Conservation (phyloP, 2,888 invertebrate species). For the Apeira syringaria region DNA sequence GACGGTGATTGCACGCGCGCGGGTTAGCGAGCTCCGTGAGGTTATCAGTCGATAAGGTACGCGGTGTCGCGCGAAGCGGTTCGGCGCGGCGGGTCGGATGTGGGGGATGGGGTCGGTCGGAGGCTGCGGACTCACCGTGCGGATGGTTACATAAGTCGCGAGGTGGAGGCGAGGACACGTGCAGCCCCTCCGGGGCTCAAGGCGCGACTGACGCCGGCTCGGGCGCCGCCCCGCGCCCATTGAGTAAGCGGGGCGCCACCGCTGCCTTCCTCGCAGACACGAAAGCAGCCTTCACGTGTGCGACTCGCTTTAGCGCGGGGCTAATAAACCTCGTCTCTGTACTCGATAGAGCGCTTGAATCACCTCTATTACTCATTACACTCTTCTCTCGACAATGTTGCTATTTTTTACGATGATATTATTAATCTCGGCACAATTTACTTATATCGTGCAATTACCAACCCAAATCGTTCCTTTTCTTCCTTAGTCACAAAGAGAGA, state of each 20-base stretch:
- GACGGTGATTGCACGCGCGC: constrained; percentile 44
- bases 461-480: no score
- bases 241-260: constrained; percentile 58
- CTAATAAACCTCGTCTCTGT: constrained; percentile 67
- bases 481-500: no score
- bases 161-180: constrained; percentile 70
- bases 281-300: constrained; percentile 73
- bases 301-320: constrained; percentile 48
- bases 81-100: constrained; percentile 46
- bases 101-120: constrained; percentile 64
- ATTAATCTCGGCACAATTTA: no score
- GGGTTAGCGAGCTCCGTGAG: constrained; percentile 25
- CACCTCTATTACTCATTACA: constrained; percentile 37
- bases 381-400: no score
- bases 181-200: constrained; percentile 74
- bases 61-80: constrained; percentile 37
- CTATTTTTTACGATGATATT: no score
- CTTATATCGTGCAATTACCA: no score
- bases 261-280: constrained; percentile 62
- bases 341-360: constrained; percentile 47
- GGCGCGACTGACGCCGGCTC: constrained; percentile 71
- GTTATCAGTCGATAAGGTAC: constrained; percentile 52
- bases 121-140: constrained; percentile 79
- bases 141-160: constrained; percentile 81
- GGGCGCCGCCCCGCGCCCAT: constrained; percentile 77